These are phyloP conservation scores for Acanthosoma haemorrhoidale DNA, from an alignment of 2,888 invertebrate genomes.

Conservation along the genomic window DNA sequence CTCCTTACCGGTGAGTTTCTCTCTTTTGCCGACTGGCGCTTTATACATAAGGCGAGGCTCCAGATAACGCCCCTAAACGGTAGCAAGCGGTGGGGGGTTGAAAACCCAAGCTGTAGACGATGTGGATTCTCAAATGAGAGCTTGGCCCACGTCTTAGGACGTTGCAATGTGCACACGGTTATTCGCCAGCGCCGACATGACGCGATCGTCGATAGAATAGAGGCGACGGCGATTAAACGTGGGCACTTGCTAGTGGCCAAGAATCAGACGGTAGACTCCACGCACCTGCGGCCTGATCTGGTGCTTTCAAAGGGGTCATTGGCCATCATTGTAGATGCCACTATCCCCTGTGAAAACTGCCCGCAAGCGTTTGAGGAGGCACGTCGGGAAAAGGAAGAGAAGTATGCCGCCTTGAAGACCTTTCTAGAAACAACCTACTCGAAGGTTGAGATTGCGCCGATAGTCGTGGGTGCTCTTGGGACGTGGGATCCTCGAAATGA, in stretches of 20 bases:
- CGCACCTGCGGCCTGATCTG: not conserved
- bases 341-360: not conserved
- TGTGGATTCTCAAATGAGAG: not conserved
- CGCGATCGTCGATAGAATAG: not conserved
- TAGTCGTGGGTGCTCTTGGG: not conserved
- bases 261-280: not conserved
- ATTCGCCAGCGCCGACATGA: conserved; percentile 21
- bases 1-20: no score
- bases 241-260: not conserved
- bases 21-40: no score
- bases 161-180: conserved; percentile 2
- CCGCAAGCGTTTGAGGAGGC: not conserved
- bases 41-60: no score
- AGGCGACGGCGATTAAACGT: not conserved
- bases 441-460: not conserved
- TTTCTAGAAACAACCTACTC: not conserved
- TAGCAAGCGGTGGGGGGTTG: no score
- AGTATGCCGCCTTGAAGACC: not conserved
- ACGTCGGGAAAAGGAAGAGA: not conserved
- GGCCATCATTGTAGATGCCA: not conserved
- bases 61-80: no score
- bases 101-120: not conserved
- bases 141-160: conserved; percentile 21
- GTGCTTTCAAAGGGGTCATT: not conserved
- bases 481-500: not conserved